Conservation (phyloP, 2,797 vertebrate species). For the Lutjanus campechanus region DNA sequence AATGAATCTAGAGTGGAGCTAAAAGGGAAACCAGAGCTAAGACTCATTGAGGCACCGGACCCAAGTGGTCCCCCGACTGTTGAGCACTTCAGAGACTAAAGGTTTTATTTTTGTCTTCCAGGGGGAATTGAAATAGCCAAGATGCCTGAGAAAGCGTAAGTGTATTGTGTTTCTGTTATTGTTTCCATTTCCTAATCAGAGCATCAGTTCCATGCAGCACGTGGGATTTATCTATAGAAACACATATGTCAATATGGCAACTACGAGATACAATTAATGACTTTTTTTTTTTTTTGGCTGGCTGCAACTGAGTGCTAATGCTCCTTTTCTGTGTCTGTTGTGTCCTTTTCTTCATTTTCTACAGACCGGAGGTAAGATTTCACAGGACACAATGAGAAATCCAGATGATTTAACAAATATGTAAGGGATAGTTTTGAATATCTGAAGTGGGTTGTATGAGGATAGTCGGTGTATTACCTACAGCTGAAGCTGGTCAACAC, state of each 20-base stretch:
- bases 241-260: neutral
- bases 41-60: slow-evolving; percentile 35
- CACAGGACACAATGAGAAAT: neutral
- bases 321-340: neutral
- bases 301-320: slow-evolving; percentile 2
- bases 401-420: too few relatives aligned
- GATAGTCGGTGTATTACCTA: too few relatives aligned
- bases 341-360: slow-evolving; percentile 1
- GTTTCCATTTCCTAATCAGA: slow-evolving; percentile 50
- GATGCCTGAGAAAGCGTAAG: slow-evolving; percentile 87
- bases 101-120: slow-evolving; percentile 84
- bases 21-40: slow-evolving; percentile 54
- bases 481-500: too few relatives aligned
- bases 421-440: too few relatives aligned
- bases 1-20: slow-evolving; percentile 33
- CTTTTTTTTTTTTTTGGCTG: neutral
- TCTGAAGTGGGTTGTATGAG: too few relatives aligned
- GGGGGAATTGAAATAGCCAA: slow-evolving; percentile 73
- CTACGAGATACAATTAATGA: neutral
- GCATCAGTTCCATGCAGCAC: slow-evolving; percentile 28
- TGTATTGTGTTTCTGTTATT: slow-evolving; percentile 66
- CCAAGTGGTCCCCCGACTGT: slow-evolving; percentile 47
- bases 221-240: slow-evolving; percentile 45
- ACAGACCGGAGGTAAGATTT: slow-evolving; percentile 84
- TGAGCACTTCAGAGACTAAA: slow-evolving; percentile 63